A percentile compares a stretch with the other conserved stretches of the same genome.
phyloP scores from a whole-genome alignment of 1,140 invertebrate genomes.

The Drosophila parvula region DNA sequence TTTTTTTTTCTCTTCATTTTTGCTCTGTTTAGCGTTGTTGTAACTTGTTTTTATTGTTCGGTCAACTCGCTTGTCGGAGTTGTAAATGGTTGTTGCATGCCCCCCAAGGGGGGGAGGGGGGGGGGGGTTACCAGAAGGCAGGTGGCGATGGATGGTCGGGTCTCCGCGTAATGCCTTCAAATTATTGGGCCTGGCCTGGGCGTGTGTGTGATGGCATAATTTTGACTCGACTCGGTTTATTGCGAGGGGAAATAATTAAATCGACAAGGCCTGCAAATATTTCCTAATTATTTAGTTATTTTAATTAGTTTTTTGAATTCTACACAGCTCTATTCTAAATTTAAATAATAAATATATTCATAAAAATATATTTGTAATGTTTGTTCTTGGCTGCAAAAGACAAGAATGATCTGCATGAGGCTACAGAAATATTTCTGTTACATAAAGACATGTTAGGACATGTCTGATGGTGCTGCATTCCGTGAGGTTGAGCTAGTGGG shows the following conservation, averaged over 20 bases:
- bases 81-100: conserved; percentile 38
- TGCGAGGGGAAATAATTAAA: background rate
- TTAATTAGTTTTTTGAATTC: background rate
- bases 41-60: conserved; percentile 41
- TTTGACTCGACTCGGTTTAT: conserved; percentile 8
- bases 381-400: too few species aligned
- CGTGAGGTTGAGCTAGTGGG: background rate
- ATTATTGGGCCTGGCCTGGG: conserved; percentile 13
- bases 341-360: background rate
- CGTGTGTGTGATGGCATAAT: conserved; percentile 15
- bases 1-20: conserved; percentile 10
- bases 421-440: too few species aligned
- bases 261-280: background rate
- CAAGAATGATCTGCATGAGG: too few species aligned
- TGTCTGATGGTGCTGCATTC: background rate
- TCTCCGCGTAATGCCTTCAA: conserved; percentile 16
- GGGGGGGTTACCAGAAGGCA: background rate
- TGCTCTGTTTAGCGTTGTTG: conserved; percentile 29
- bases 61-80: conserved; percentile 34
- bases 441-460: too few species aligned
- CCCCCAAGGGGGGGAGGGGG: background rate
- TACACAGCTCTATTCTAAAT: background rate
- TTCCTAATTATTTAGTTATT: background rate
- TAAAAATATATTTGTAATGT: background rate
- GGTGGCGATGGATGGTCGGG: conserved; percentile 1